Base-by-base conservation (phyloP, 2,113 vertebrate genomes). In the Dromaius novaehollandiae region DNA sequence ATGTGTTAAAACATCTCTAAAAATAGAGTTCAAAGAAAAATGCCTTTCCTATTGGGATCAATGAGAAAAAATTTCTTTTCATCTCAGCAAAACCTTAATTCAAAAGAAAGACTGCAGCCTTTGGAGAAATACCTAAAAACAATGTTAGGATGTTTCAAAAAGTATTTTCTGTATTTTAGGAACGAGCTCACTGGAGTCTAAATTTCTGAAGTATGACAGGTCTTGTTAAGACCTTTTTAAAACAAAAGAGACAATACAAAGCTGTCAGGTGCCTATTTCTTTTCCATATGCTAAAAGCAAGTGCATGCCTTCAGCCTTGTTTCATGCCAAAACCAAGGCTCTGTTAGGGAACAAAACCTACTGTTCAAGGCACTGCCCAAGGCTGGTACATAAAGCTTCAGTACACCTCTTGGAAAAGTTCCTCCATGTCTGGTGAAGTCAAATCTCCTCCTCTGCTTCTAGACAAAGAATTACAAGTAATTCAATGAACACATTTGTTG, bases 21-120 rank as follows among this genome's bases (percentile, higher is more conserved):
- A 97, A 95, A 97, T 93, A 97, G 84, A 97, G 94, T 96, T 97
- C 96, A 97, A 97, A 97, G 96, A 86, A 66, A 95, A 96, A 94
- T 77, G 53, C 34, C 63, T 95, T 92, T 95, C 91, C 95, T 96
- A 66, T 91, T 89, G 94, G 95, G 78, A 96, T 96, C 95, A 95
- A 87, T 89, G 70, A 84, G 74, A 90, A 48, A 94, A 73, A 87
- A 76, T 88, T 96, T 91, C 91, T 97, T 97, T 97, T 97, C 86
- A 96, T 96, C 96, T 97, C 89, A 74, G 91, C 93, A 91, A 97
- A 97, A 94, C 74, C 46, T 87, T 96, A 95, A 96, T 87, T 96
- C 96, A 95, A 97, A 97, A 95, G 89, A 56, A 96, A 96, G 86
- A 74, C 48, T 86, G 40, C 26, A 91, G 90, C 81, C 96, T 95